Percentiles rank a stretch among this genome's conserved stretches.
phyloP scores from a whole-genome alignment of 2,113 vertebrate species.

The Larimichthys crocea region DNA sequence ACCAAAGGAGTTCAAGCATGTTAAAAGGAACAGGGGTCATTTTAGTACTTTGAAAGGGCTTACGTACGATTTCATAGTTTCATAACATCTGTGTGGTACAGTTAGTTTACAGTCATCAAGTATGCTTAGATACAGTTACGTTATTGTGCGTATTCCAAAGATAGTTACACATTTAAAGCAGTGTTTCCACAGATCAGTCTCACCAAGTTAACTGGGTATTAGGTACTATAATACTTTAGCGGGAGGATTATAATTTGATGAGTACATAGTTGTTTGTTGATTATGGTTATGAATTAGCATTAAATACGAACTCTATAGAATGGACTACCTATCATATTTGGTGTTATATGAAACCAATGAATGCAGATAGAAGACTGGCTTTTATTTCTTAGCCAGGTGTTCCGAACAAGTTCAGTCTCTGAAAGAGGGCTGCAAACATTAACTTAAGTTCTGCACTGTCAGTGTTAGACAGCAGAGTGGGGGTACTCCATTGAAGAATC shows the following conservation, averaged over 20 bases:
- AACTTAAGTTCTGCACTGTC: background rate
- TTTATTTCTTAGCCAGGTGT: background rate
- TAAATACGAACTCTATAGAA: background rate
- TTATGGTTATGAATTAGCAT: background rate
- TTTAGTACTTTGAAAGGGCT: background rate
- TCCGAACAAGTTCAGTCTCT: background rate
- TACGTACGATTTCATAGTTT: background rate
- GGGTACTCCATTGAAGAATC: slow-evolving; percentile 20
- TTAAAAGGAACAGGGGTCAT: background rate
- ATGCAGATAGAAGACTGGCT: background rate
- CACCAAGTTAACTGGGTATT: background rate
- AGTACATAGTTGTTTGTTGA: slow-evolving; percentile 23
- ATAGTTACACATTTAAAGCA: slow-evolving; percentile 15
- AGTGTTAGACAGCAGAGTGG: slow-evolving; percentile 11
- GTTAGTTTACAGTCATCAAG: slow-evolving; percentile 15
- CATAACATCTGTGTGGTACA: slow-evolving; percentile 1
- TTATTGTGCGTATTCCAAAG: background rate
- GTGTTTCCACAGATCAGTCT: slow-evolving; percentile 1
- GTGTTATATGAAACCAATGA: slow-evolving; percentile 7
- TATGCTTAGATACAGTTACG: slow-evolving; percentile 18
- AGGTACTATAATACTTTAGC: background rate
- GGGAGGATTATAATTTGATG: slow-evolving; percentile 27
- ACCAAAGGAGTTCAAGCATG: background rate
- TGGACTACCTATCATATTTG: background rate
- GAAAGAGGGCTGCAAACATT: slow-evolving; percentile 5